phyloP scores from a whole-genome alignment of 2,888 invertebrate genomes.

The Drosophila affinis region DNA sequence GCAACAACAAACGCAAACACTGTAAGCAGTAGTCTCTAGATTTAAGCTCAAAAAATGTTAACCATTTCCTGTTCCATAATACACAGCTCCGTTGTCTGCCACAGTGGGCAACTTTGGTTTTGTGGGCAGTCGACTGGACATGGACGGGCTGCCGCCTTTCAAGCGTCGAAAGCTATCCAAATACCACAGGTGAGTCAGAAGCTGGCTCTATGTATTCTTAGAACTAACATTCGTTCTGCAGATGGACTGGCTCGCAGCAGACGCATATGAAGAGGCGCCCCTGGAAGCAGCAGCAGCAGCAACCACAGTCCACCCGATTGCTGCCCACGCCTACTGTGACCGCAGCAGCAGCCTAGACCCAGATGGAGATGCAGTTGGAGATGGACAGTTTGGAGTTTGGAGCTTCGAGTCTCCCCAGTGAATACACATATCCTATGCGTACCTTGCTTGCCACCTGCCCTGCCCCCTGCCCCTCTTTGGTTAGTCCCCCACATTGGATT shows the following conservation, averaged over 20 bases:
- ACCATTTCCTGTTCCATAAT: background rate
- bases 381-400: background rate
- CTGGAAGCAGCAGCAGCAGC: constrained; percentile 66
- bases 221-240: constrained; percentile 13
- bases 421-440: constrained; percentile 62
- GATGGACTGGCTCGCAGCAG: constrained; percentile 72
- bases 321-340: constrained; percentile 45
- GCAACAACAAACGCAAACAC: constrained; percentile 75
- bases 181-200: constrained; percentile 68
- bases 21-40: constrained; percentile 42
- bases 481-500: constrained; percentile 43
- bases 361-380: background rate
- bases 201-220: no score
- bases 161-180: constrained; percentile 83
- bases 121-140: constrained; percentile 74
- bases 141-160: constrained; percentile 76
- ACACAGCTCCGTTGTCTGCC: constrained; percentile 56
- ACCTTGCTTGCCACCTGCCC: constrained; percentile 42
- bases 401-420: constrained; percentile 34
- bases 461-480: constrained; percentile 1
- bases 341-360: constrained; percentile 16
- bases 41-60: background rate
- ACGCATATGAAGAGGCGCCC: constrained; percentile 68
- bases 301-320: constrained; percentile 38
- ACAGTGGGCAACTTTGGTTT: constrained; percentile 60